Conservation (phyloP, 1,140 invertebrate genomes). For the Nilaparvata lugens region DNA sequence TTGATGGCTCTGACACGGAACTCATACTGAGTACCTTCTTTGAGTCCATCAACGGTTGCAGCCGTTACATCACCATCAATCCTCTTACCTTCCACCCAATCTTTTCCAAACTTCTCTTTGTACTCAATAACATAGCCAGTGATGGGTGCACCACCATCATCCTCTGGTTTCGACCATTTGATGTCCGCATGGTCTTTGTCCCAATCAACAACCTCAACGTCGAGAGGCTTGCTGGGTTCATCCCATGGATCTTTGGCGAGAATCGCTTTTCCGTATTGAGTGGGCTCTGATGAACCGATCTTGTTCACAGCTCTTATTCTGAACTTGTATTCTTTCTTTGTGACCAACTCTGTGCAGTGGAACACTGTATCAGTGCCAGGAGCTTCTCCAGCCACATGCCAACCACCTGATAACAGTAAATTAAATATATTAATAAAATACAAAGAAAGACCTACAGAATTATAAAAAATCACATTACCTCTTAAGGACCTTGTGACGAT, state of each 20-base stretch:
- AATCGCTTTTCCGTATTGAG: conserved; percentile 72
- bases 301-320: conserved; percentile 91
- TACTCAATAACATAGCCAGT: conserved; percentile 88
- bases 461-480: too few species aligned
- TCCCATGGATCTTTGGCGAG: conserved; percentile 98
- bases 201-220: conserved; percentile 89
- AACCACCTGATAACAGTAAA: conserved; percentile 50
- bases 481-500: too few species aligned
- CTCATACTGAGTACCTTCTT: conserved; percentile 92
- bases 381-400: conserved; percentile 75
- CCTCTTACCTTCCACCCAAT: conserved; percentile 74
- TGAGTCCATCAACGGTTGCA: conserved; percentile 78
- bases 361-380: conserved; percentile 49
- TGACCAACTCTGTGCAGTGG: conserved; percentile 78
- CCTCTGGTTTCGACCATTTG: conserved; percentile 82
- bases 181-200: conserved; percentile 91
- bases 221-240: conserved; percentile 85
- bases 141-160: conserved; percentile 89
- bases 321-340: conserved; percentile 90
- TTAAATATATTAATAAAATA: too few species aligned
- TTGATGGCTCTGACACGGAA: conserved; percentile 94
- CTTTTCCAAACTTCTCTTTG: conserved; percentile 85
- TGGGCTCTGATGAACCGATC: conserved; percentile 78
- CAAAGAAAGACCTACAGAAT: too few species aligned
- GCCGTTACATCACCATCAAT: conserved; percentile 63